Evolutionary conservation across 2,888 invertebrate species (phyloP), one percentile per base, ranked within the genome.

Genomic region (Agonopterix arenella): DNA sequence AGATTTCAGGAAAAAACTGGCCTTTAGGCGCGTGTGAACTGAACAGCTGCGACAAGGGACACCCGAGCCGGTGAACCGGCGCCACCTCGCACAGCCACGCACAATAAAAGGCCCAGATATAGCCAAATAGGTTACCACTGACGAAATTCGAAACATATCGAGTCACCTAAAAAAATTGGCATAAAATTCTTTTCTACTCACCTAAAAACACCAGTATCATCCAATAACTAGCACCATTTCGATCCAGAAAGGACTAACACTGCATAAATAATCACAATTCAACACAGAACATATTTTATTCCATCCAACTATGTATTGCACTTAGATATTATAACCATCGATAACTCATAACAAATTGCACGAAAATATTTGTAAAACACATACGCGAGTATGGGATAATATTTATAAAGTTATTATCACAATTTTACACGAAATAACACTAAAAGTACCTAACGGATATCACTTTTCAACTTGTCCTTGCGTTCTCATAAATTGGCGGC

Each of bases 401-500:
- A 77, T 71, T 69, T 68, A 66, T 64, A 76, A 77, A 62, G 78
- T 73, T 80, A 77, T 70, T 81, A 84, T 78, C 84, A 85, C 84
- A 79, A 76, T 70, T 71, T 62, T 68, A 72, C 73, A 74, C 68
- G 73, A 75, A 77, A 78, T 76, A 81, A 79, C 76, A 80, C 65
- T 58, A 61, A 73, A 75, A 58, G 60, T 50, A 28, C 28, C 28
- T 28, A 77, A 80, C 80, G 77, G 79, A 80, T 78, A 84, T 64
- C 79, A 84, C 82, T 85, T 82, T 80, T 71, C 74, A 75, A 80
- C 70, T 75, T 80, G 85, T 85, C 86, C 85, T 84, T 85, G 84
- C 84, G 77, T 83, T 85, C 86, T 81, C 83, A 81, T 81, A 88
- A 84, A 85, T 84, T 80, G 84, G 84, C 82, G 75, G 88, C 88